A percentile compares a stretch with the other conserved stretches of the same genome.
These are phyloP conservation scores for Drosophila subquinaria DNA, from an alignment of 2,888 invertebrate genomes.

Conservation along the genomic window DNA sequence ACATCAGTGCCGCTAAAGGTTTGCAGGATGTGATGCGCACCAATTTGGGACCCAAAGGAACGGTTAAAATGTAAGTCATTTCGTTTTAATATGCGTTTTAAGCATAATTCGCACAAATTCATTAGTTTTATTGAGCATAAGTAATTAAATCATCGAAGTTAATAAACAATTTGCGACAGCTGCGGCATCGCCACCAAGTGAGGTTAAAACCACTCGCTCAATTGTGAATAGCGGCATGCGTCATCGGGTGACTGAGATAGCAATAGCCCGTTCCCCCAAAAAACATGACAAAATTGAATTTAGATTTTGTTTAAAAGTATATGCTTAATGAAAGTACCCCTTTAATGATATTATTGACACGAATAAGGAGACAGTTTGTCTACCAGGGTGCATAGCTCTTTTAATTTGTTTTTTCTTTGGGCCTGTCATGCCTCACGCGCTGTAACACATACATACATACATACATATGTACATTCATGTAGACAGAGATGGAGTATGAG, in stretches of 20 bases:
- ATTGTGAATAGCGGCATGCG: slow-evolving; percentile 63
- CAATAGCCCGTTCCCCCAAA: slow-evolving; percentile 5
- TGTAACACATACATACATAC: slow-evolving; percentile 17
- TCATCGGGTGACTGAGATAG: slow-evolving; percentile 49
- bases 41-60: slow-evolving; percentile 99
- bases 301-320: neutral
- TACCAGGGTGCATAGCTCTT: neutral
- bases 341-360: neutral
- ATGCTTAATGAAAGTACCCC: slow-evolving; percentile 37
- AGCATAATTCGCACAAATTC: rapidly evolving
- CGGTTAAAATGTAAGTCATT: slow-evolving; percentile 97
- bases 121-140: neutral
- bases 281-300: neutral
- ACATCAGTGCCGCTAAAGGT: slow-evolving; percentile 98
- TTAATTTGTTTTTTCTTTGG: neutral
- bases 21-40: slow-evolving; percentile 99
- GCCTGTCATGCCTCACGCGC: slow-evolving; percentile 44
- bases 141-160: slow-evolving; percentile 1
- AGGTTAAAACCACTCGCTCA: slow-evolving; percentile 55
- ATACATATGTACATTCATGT: neutral
- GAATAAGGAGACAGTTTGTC: neutral
- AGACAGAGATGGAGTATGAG: slow-evolving; percentile 31
- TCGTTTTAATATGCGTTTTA: slow-evolving; percentile 23
- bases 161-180: slow-evolving; percentile 53
- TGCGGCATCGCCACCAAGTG: slow-evolving; percentile 49